Conservation (phyloP, 1,140 invertebrate genomes). For the Zaprionus kolodkinae region DNA sequence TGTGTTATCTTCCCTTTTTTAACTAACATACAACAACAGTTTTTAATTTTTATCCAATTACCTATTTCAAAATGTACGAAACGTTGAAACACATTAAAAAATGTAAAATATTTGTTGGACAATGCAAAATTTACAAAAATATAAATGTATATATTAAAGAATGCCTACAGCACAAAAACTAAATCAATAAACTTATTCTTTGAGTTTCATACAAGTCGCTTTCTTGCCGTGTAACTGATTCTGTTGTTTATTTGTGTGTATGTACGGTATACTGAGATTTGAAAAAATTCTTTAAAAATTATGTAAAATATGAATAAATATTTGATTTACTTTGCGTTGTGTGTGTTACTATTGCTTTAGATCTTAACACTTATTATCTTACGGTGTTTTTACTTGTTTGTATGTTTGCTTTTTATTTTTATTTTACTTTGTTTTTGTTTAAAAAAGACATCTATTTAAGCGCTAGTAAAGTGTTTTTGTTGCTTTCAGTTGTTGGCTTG, state of each 20-base stretch:
- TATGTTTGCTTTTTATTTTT: slow-evolving; percentile 41
- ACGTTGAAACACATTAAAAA: slow-evolving; percentile 36
- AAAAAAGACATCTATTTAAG: slow-evolving; percentile 77
- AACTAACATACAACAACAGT: slow-evolving; percentile 54
- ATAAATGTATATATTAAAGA: slow-evolving; percentile 35
- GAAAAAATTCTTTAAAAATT: slow-evolving; percentile 55
- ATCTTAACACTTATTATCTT: slow-evolving; percentile 79
- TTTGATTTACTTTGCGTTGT: slow-evolving; percentile 63
- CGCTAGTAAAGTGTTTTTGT: slow-evolving; percentile 78
- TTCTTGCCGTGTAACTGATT: slow-evolving; percentile 29
- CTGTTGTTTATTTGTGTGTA: slow-evolving; percentile 7
- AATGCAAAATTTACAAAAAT: slow-evolving; percentile 20
- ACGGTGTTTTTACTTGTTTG: slow-evolving; percentile 51
- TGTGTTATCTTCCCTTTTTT: slow-evolving; percentile 8
- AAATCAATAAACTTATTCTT: slow-evolving; percentile 45
- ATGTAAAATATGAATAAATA: slow-evolving; percentile 78
- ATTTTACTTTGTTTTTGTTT: slow-evolving; percentile 17
- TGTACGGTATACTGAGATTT: slow-evolving; percentile 64
- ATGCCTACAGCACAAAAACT: slow-evolving; percentile 49
- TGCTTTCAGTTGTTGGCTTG: slow-evolving; percentile 55
- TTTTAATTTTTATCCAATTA: slow-evolving; percentile 23
- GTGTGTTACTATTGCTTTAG: slow-evolving; percentile 56
- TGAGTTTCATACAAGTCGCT: slow-evolving; percentile 48
- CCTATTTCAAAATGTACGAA: slow-evolving; percentile 34
- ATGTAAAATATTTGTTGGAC: slow-evolving; percentile 7